phyloP scores from a whole-genome alignment of 2,888 invertebrate genomes.

The Ptychoptera albimana region DNA sequence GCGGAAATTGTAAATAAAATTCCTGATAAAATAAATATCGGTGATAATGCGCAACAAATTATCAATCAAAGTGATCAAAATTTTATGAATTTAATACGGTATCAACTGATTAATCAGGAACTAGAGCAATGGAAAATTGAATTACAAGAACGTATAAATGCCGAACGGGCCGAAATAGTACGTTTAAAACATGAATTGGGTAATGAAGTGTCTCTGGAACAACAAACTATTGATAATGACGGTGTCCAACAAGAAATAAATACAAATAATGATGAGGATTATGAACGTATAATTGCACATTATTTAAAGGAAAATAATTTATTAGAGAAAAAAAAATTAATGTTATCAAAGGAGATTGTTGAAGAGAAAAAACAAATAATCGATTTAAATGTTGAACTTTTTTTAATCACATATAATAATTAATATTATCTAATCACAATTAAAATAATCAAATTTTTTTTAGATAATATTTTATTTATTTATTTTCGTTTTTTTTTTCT shows the following conservation, averaged over 20 bases:
- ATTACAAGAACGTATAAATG: conserved; percentile 50
- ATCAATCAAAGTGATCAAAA: conserved; percentile 35
- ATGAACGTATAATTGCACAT: conserved; percentile 35
- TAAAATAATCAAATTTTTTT: too few relatives aligned
- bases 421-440: too few relatives aligned
- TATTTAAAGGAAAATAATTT: conserved; percentile 46
- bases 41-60: conserved; percentile 29
- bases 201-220: conserved; percentile 27
- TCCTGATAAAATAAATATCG: conserved; percentile 15
- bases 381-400: conserved; percentile 51
- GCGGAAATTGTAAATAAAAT: conserved; percentile 2
- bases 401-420: conserved; percentile 10
- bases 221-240: conserved; percentile 10
- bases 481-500: too few relatives aligned
- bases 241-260: background rate
- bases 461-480: too few relatives aligned
- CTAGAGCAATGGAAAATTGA: conserved; percentile 50
- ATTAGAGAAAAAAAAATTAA: conserved; percentile 49
- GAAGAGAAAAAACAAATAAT: conserved; percentile 56
- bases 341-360: conserved; percentile 50
- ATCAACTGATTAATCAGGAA: conserved; percentile 50
- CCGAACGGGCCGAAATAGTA: conserved; percentile 57
- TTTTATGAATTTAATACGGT: conserved; percentile 37
- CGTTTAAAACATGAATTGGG: conserved; percentile 40
- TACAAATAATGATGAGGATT: conserved; percentile 20